These are phyloP conservation scores for Alosa sapidissima DNA, from an alignment of 2,797 vertebrate species.

Conservation along the genomic window DNA sequence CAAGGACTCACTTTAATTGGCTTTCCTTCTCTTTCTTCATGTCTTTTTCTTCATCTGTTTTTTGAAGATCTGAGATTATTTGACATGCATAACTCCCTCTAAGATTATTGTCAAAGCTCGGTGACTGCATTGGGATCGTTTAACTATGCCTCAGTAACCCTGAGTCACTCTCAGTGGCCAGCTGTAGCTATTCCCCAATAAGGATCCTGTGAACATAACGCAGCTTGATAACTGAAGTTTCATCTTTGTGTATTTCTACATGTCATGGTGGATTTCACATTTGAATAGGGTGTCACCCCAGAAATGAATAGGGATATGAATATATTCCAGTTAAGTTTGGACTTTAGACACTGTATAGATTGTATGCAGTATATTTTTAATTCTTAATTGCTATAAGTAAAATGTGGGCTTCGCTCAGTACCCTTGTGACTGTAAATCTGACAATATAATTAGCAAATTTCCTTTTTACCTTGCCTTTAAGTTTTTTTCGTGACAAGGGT, in stretches of 20 bases:
- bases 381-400: neutral
- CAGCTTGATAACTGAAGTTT: neutral
- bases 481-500: conserved; percentile 18
- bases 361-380: neutral
- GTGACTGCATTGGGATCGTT: conserved; percentile 14
- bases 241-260: neutral
- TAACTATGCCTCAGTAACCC: conserved; percentile 17
- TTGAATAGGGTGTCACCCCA: neutral
- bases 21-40: neutral
- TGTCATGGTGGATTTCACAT: neutral
- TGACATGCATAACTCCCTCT: conserved; percentile 20
- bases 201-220: neutral
- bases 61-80: conserved; percentile 12
- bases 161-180: neutral
- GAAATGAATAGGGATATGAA: neutral
- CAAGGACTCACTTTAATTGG: conserved; percentile 19
- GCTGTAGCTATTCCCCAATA: neutral
- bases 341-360: neutral
- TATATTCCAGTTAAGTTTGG: neutral
- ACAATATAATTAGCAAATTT: conserved; percentile 18
- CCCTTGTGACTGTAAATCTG: neutral
- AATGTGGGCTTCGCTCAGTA: neutral
- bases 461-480: neutral
- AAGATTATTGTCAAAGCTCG: conserved; percentile 15
- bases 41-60: neutral